A percentile compares a stretch with the other conserved stretches of the same genome.
Evolutionary conservation across 2,888 invertebrate genomes (phyloP).

Genomic region (Volucella inflata): DNA sequence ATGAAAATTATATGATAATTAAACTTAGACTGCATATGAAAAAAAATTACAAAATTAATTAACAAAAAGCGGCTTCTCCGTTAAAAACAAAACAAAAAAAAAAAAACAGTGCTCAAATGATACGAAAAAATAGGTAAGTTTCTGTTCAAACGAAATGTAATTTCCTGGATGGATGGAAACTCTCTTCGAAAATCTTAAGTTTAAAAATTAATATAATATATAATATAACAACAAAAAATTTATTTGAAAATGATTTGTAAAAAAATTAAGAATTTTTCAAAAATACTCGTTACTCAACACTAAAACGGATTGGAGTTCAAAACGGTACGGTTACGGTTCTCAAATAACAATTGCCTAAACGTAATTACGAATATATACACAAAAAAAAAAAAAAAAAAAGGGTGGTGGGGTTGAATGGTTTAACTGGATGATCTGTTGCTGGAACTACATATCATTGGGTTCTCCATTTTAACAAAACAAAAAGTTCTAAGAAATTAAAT

Average conservation of each 20-base stretch:
- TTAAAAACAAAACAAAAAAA: constrained; percentile 24
- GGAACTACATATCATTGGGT: constrained; percentile 58
- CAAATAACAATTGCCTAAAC: constrained; percentile 45
- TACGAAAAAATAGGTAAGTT: constrained; percentile 12
- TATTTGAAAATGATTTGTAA: constrained; percentile 64
- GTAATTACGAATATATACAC: constrained; percentile 53
- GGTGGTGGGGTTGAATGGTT: constrained; percentile 23
- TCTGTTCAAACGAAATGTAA: constrained; percentile 21
- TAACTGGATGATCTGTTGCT: constrained; percentile 60
- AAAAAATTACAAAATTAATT: constrained; percentile 20
- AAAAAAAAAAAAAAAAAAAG: too few species aligned
- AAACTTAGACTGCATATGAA: constrained; percentile 18
- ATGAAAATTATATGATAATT: constrained; percentile 40
- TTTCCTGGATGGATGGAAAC: constrained; percentile 4
- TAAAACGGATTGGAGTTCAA: constrained; percentile 75
- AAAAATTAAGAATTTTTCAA: constrained; percentile 40
- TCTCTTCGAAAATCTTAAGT: constrained; percentile 18
- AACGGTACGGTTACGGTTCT: constrained; percentile 67
- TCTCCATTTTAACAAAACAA: constrained; percentile 32
- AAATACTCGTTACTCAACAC: constrained; percentile 74
- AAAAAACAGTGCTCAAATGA: constrained; percentile 26
- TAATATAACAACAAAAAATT: constrained; percentile 37
- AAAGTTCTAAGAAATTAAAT: constrained; percentile 30
- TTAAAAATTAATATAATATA: constrained; percentile 33
- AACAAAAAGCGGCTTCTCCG: constrained; percentile 22